These are phyloP conservation scores for Dendrocincla tyrannina DNA, from an alignment of 2,797 vertebrate species.

Conservation along the genomic window DNA sequence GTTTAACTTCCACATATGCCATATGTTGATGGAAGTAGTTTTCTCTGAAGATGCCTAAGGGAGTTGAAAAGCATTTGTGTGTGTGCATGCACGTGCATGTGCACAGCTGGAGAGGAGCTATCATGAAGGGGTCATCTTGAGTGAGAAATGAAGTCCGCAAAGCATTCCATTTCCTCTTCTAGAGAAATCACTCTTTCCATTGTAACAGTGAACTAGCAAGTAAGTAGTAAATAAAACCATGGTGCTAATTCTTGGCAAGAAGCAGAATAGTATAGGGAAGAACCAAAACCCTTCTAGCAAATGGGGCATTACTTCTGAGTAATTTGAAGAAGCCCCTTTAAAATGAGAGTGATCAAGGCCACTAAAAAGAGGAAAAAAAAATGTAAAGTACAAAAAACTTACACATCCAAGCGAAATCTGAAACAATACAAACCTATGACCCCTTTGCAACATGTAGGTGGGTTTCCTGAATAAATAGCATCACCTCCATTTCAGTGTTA, in stretches of 20 bases:
- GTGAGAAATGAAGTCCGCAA: neutral
- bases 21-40: neutral
- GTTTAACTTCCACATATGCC: neutral
- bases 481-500: neutral
- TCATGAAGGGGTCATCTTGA: neutral
- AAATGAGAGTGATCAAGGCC: neutral
- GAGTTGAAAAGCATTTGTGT: rapidly evolving
- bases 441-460: neutral
- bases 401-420: neutral
- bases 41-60: neutral
- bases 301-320: neutral
- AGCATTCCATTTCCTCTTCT: neutral
- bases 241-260: neutral
- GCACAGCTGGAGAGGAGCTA: neutral
- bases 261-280: neutral
- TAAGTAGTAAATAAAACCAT: neutral
- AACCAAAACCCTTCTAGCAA: neutral
- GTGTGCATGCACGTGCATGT: rapidly evolving
- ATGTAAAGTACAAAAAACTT: neutral
- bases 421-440: neutral
- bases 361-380: neutral
- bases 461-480: neutral
- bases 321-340: neutral
- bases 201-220: neutral
- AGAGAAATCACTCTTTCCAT: neutral